Evolutionary conservation across 2,888 invertebrate genomes (phyloP), one percentile per base, ranked within the genome.

Genomic region (Acrobasis repandana): DNA sequence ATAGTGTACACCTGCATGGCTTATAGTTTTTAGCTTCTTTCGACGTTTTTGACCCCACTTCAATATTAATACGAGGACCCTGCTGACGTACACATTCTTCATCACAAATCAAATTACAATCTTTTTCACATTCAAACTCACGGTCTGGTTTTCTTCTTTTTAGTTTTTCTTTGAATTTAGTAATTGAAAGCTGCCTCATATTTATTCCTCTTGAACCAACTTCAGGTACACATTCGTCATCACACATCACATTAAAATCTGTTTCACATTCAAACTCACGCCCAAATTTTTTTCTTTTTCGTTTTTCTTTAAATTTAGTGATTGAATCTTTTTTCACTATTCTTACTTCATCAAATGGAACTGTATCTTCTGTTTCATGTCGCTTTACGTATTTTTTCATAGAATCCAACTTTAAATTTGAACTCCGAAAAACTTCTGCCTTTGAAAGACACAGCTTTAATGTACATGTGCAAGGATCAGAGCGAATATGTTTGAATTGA

Each of bases 381-480:
- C 54, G 11, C 18, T 48, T 50, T 36, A 38, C 18, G 46, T 58
- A 49, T 47, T 61, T 34, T 60, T 56, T 10, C 47, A 60, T 56
- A 6, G 28, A 36, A 6, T 63, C 65, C 6, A 65, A 46, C 54
- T 67, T 68, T 20, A n/a, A 9, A 28, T 51, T 1, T 15, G 0
- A n/a, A 16, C 43, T n/a, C n/a, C n/a, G n/a, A n/a, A 9, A 36
- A 15, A n/a, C 9, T 5, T 52, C 52, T 52, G 15, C 43, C 15
- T 65, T 72, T 0, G 75, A 74, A 9, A 68, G 63, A 34, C 60
- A 67, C 62, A 77, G 63, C 68, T 77, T 71, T 58, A 69, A 68
- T 2, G 77, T 70, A 64, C 83, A 83, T 2, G 81, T 80, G 65
- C 86, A 85, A 14, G 85, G 83, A 54, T 84, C 86, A 5, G 86